Evolutionary conservation across 2,113 vertebrate genomes (phyloP).

Genomic region (Crotalus tigris): DNA sequence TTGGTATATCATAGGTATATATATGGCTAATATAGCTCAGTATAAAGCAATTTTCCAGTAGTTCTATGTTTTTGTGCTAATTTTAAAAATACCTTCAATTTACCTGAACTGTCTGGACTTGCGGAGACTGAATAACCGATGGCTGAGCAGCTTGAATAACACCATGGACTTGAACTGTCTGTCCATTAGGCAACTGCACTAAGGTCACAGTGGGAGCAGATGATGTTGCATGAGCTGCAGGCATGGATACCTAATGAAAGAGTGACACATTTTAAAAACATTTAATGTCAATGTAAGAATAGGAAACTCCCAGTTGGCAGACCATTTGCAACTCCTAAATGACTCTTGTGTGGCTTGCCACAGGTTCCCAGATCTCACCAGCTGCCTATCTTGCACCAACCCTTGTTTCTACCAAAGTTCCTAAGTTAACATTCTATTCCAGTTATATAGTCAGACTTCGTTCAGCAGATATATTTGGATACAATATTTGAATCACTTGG

Average conservation of each 20-base stretch:
- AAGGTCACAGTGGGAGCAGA: slow-evolving; percentile 90
- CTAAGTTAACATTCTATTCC: not conserved
- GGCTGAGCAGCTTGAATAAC: slow-evolving; percentile 98
- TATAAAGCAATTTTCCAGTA: slow-evolving; percentile 2
- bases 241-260: slow-evolving; percentile 84
- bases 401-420: not conserved
- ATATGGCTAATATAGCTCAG: slow-evolving; percentile 16
- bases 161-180: slow-evolving; percentile 97
- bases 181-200: slow-evolving; percentile 96
- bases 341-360: not conserved
- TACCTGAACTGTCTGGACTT: slow-evolving; percentile 97
- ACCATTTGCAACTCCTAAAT: not conserved
- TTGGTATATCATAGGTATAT: not conserved
- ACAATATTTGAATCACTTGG: not conserved
- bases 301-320: not conserved
- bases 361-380: not conserved
- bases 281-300: not conserved
- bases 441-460: not conserved
- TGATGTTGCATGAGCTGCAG: slow-evolving; percentile 85
- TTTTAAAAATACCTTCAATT: slow-evolving; percentile 44
- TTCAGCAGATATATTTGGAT: not conserved
- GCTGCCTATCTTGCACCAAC: not conserved
- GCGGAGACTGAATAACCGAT: slow-evolving; percentile 97
- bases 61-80: not conserved
- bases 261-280: slow-evolving; percentile 30